Base-by-base conservation (phyloP, 2,113 vertebrate genomes). In the Ranitomeya variabilis region DNA sequence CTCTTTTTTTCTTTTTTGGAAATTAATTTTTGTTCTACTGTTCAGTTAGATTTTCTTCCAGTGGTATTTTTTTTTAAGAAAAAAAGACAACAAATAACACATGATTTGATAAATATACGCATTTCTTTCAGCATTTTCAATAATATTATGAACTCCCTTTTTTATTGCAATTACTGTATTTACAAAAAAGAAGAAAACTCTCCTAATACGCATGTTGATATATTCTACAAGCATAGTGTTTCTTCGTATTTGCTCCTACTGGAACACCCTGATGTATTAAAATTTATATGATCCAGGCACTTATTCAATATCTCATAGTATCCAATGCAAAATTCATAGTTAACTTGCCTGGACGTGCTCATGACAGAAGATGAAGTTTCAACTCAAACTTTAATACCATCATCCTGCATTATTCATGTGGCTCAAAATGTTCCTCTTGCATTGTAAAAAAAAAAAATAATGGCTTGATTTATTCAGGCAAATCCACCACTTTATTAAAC, bases 371-470 rank as follows among this genome's bases (percentile, higher is more conserved):
- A 87, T 71, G 77, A 80, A 51, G 31, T 71, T 59, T n/a, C 59
- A 66, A 69, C 77, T 87, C 64, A 45, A 87, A 80, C 52, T 71
- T 87, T 80, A 80, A 80, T 80, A 57, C 64, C 26, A 71, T 87
- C 51, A 31, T 55, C 3, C 45, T 80, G 52, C 76, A 87, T 87
- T 87, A 87, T 80, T 87, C 86, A 80, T 60, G 21, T 10, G 12
- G 64, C 19, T 87, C 77, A 80, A 87, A 80, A 80, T 87, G 77
- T 87, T 86, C 85, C 67, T 52, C 37, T 79, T 69, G 19, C 52
- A 59, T 69, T 66, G 31, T 66, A 77, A 76, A 31, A 71, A 86
- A n/a, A 64, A 21, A 85, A 19, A 86, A 60, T 66, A 77, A 21
- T 78, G 76, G 57, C 37, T 64, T 79, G 74, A 86, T 79, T 86